Evolutionary conservation across 2,113 vertebrate genomes (phyloP).

Genomic region (Etheostoma cragini): DNA sequence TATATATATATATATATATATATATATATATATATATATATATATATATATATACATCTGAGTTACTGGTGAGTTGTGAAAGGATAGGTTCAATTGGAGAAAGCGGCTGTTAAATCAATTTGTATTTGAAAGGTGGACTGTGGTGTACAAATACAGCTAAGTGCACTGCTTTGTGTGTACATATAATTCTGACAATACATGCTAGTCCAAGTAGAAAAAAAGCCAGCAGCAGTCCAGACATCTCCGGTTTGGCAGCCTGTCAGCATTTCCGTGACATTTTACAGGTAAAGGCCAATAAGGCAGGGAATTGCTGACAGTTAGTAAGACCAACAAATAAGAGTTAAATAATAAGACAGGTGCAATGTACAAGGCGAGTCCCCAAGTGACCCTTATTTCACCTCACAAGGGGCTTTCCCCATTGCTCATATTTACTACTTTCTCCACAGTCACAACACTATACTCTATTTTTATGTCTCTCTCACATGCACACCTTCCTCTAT

Average conservation of each 20-base stretch:
- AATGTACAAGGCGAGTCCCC: constrained; percentile 57
- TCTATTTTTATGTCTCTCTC: background rate
- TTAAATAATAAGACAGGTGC: constrained; percentile 76
- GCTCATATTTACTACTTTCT: constrained; percentile 72
- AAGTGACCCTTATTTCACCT: constrained; percentile 71
- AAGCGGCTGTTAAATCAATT: constrained; percentile 34
- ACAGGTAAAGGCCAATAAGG: constrained; percentile 75
- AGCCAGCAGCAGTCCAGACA: constrained; percentile 41
- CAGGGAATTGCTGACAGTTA: constrained; percentile 74
- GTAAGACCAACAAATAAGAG: constrained; percentile 78
- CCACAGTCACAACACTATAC: constrained; percentile 17
- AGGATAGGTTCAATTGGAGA: constrained; percentile 26
- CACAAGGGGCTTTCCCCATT: constrained; percentile 71
- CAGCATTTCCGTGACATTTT: constrained; percentile 76
- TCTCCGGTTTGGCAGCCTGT: constrained; percentile 70
- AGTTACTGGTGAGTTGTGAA: constrained; percentile 13
- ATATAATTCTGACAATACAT: constrained; percentile 55
- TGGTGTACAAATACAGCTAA: constrained; percentile 51
- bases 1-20: too few relatives aligned
- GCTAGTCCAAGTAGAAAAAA: constrained; percentile 32
- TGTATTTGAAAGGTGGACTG: constrained; percentile 27
- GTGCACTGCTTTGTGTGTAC: constrained; percentile 32
- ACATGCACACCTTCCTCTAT: constrained; percentile 20
- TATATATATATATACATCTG: constrained; percentile 4
- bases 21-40: too few relatives aligned